Percentiles rank a stretch among this genome's conserved stretches.
Conservation (phyloP, 2,797 vertebrate genomes). For the Triplophysa yarkandensis region DNA sequence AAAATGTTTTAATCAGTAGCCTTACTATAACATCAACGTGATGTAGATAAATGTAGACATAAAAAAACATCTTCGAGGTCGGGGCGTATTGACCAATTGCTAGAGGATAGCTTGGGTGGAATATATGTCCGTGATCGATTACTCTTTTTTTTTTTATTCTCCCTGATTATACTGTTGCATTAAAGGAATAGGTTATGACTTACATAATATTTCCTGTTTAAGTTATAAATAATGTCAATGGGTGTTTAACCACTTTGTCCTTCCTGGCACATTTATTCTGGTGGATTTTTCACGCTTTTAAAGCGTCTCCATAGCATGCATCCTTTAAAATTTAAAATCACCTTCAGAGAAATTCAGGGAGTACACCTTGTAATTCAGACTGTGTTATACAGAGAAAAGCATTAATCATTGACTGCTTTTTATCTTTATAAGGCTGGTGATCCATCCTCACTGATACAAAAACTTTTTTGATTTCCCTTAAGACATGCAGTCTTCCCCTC, state of each 20-base stretch:
- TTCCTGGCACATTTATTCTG: slow-evolving; percentile 7
- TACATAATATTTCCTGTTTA: not conserved
- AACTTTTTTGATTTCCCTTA: slow-evolving; percentile 19
- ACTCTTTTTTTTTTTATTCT: not conserved
- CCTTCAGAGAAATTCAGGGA: slow-evolving; percentile 19
- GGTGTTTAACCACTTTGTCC: slow-evolving; percentile 23
- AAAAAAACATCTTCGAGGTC: not conserved
- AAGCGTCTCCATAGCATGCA: slow-evolving; percentile 24
- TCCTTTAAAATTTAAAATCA: slow-evolving; percentile 43
- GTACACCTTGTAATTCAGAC: slow-evolving; percentile 27
- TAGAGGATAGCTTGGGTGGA: not conserved
- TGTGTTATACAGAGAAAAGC: slow-evolving; percentile 13
- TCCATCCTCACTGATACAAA: slow-evolving; percentile 1
- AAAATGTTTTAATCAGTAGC: too few species aligned
- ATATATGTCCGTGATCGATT: not conserved
- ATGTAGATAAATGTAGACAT: not conserved
- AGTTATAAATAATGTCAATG: not conserved
- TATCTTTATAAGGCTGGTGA: slow-evolving; percentile 5
- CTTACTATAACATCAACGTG: not conserved
- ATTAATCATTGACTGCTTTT: slow-evolving; percentile 25
- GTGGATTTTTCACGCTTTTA: slow-evolving; percentile 12
- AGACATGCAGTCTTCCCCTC: slow-evolving; percentile 24
- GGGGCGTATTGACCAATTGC: not conserved
- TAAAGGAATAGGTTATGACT: not conserved
- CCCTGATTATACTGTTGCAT: not conserved